Conservation (phyloP, 2,113 vertebrate genomes). For the Bagarius yarrelli region DNA sequence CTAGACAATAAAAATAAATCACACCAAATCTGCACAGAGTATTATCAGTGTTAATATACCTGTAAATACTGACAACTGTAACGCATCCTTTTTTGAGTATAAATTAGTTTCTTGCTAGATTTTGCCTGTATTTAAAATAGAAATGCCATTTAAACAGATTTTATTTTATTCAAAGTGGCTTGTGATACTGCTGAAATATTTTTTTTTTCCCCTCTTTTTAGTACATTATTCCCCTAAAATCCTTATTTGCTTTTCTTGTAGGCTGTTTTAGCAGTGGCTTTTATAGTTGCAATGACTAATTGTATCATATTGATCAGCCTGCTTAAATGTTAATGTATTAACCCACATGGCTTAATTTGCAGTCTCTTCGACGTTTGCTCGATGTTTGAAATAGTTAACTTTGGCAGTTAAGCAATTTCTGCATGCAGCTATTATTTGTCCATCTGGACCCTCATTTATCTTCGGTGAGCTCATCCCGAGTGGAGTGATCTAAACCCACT, state of each 20-base stretch:
- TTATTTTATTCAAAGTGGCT: no score
- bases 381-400: conserved; percentile 6
- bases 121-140: no score
- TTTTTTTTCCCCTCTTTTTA: no score
- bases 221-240: no score
- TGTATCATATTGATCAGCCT: conserved; percentile 12
- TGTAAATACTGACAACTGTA: neutral
- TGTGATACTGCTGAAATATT: no score
- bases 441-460: conserved; percentile 16
- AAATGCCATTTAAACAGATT: no score
- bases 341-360: neutral
- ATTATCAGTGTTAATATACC: neutral
- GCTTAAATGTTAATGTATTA: conserved; percentile 11
- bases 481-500: neutral
- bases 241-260: no score
- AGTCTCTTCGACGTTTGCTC: conserved; percentile 15
- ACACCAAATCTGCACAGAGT: neutral
- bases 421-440: conserved; percentile 20
- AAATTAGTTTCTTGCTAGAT: no score
- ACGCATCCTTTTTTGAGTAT: neutral
- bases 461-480: conserved; percentile 1
- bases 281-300: neutral
- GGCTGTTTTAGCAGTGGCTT: no score
- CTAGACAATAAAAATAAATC: neutral
- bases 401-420: conserved; percentile 24